A percentile compares a stretch with the other conserved stretches of the same genome.
phyloP scores from a whole-genome alignment of 2,888 invertebrate species.

The Chrysopilus asiliformis region DNA sequence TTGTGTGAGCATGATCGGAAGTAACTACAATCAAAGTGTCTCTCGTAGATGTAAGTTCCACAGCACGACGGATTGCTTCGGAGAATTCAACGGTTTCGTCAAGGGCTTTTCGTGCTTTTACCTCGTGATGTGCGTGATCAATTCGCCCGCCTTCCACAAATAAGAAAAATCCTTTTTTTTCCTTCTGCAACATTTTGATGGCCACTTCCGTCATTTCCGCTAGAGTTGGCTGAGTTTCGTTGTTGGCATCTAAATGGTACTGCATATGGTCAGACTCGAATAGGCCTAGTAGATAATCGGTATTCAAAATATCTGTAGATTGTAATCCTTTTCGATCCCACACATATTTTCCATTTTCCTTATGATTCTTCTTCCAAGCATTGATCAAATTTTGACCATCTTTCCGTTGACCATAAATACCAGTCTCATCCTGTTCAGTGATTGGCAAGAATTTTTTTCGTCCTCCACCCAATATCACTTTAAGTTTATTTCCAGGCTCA shows the following conservation, averaged over 20 bases:
- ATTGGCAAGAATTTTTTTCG: slow-evolving; percentile 49
- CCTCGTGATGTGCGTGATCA: slow-evolving; percentile 64
- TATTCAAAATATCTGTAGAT: slow-evolving; percentile 31
- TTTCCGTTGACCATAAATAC: slow-evolving; percentile 40
- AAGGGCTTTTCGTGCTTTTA: slow-evolving; percentile 50
- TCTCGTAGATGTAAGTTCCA: slow-evolving; percentile 41
- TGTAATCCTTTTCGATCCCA: slow-evolving; percentile 44
- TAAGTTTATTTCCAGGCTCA: slow-evolving; percentile 52
- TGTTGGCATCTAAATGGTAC: slow-evolving; percentile 43
- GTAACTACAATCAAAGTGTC: slow-evolving; percentile 72
- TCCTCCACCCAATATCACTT: slow-evolving; percentile 69
- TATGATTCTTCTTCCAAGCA: slow-evolving; percentile 46
- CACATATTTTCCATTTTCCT: slow-evolving; percentile 38
- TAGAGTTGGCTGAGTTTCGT: slow-evolving; percentile 42
- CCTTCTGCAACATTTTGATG: slow-evolving; percentile 43
- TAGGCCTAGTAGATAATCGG: slow-evolving; percentile 44
- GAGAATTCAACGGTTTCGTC: slow-evolving; percentile 67
- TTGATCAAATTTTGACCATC: slow-evolving; percentile 54
- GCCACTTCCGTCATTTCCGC: slow-evolving; percentile 54
- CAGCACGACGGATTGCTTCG: slow-evolving; percentile 50
- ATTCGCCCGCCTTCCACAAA: slow-evolving; percentile 56
- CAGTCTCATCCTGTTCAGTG: slow-evolving; percentile 31
- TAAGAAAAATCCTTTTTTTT: slow-evolving; percentile 45
- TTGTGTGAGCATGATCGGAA: slow-evolving; percentile 65
- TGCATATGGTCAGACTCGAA: slow-evolving; percentile 41